Evolutionary conservation across 2,888 invertebrate species (phyloP), one percentile per base, ranked within the genome.

Genomic region (Athalia circularis): DNA sequence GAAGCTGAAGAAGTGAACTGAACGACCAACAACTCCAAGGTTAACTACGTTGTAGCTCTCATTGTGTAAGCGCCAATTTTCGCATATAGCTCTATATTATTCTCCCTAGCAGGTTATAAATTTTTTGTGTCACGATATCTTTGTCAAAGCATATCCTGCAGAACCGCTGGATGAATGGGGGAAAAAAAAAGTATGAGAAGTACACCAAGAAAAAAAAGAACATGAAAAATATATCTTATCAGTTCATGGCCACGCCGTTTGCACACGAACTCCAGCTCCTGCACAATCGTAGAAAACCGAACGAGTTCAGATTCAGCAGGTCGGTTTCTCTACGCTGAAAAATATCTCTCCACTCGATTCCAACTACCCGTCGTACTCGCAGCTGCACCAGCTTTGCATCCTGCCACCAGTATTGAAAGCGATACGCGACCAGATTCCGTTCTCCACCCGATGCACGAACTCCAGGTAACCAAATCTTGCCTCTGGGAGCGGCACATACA

Each of bases 1-100:
- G 48, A 61, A 61, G 13, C 50, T 75, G 48, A 61, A 62, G 62
- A 29, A 54, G 59, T 59, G 62, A 11, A 45, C 61, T 62, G 43
- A 61, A 54, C 72, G 43, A 57, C 57, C 48, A 57, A 57, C 45
- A 45, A 48, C 48, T 62, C 62, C 62, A 61, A 75, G 74, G 62
- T 62, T 75, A 74, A 75, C 74, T 13, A 70, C 74, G 74, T 62
- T 75, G 48, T 47, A 61, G 57, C 54, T 75, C 29, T 48, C 50
- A 62, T 62, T 75, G 74, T 75, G 43, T 13, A 61, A n/a, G 4
- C 15, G n/a, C 3, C 62, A 11, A 75, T 70, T 70, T 47, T 70
- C 70, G 45, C 70, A 70, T 57, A 3, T 3, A 11, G 52, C 11
- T 2, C 52, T 52, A 7, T 52, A 29, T 29, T 29, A 29, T 29